A percentile compares a stretch with the other conserved stretches of the same genome.
Evolutionary conservation across 2,888 invertebrate species (phyloP).

Genomic region (Leptopterna dolabrata): DNA sequence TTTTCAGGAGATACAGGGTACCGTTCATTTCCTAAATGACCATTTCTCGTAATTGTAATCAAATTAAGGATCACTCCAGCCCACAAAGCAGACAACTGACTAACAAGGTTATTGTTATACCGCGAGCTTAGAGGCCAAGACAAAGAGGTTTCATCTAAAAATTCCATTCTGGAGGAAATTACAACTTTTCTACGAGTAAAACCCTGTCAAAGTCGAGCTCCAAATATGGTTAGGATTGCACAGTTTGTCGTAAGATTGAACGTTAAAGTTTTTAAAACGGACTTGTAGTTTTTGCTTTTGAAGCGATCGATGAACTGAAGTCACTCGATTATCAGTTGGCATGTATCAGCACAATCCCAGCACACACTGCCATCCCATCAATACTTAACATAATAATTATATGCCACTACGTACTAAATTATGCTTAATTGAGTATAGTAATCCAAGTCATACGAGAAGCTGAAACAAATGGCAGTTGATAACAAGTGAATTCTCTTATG

Average conservation of each 20-base stretch:
- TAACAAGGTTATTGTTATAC: not conserved
- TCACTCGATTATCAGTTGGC: too few relatives aligned
- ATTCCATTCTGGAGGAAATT: not conserved
- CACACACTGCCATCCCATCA: too few relatives aligned
- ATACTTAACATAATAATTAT: too few relatives aligned
- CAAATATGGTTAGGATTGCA: not conserved
- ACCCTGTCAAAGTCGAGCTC: not conserved
- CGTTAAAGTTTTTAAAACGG: not conserved
- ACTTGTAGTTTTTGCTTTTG: not conserved
- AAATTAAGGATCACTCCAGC: not conserved
- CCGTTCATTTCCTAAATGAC: not conserved
- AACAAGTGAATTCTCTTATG: too few relatives aligned
- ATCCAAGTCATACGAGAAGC: too few relatives aligned
- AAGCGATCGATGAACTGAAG: too few relatives aligned
- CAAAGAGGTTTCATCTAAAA: not conserved
- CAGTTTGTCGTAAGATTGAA: not conserved
- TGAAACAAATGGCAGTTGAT: too few relatives aligned
- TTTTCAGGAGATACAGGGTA: not conserved
- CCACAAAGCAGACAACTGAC: not conserved
- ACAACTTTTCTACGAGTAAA: not conserved
- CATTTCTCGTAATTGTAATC: not conserved
- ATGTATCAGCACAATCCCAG: too few relatives aligned
- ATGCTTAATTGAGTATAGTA: too few relatives aligned
- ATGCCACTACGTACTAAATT: too few relatives aligned
- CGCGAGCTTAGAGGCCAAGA: not conserved